Conservation (phyloP, 2,888 invertebrate species). For the Phortica magna region DNA sequence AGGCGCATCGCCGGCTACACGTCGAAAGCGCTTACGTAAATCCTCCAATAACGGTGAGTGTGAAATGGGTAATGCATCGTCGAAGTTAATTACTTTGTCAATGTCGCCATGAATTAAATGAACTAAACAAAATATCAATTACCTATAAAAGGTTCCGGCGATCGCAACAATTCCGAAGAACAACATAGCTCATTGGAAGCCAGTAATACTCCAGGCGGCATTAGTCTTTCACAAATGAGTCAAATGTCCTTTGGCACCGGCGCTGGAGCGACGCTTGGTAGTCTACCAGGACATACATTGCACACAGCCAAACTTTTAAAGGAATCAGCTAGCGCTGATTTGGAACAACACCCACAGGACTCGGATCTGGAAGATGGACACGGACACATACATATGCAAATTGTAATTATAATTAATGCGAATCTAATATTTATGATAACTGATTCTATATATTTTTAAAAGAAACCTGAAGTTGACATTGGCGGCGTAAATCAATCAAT, state of each 20-base stretch:
- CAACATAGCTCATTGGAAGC: conserved; percentile 76
- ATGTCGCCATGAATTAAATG: background rate
- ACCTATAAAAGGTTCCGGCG: conserved; percentile 78
- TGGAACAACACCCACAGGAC: conserved; percentile 79
- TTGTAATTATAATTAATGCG: conserved; percentile 72
- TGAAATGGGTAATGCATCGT: conserved; percentile 65
- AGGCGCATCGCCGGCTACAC: conserved; percentile 84
- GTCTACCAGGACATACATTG: conserved; percentile 74
- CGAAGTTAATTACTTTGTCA: conserved; percentile 15
- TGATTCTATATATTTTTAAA: conserved; percentile 30
- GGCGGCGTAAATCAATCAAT: conserved; percentile 77
- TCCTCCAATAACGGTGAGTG: conserved; percentile 81
- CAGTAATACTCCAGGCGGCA: conserved; percentile 72
- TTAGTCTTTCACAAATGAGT: conserved; percentile 79
- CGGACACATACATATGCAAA: conserved; percentile 79
- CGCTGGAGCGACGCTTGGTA: conserved; percentile 68
- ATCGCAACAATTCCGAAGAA: conserved; percentile 79
- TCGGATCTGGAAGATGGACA: conserved; percentile 80
- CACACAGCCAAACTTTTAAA: conserved; percentile 77
- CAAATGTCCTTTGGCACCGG: conserved; percentile 79
- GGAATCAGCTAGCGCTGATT: conserved; percentile 78
- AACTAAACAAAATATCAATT: background rate
- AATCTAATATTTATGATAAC: conserved; percentile 20
- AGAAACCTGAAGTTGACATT: conserved; percentile 78
- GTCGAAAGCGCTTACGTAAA: conserved; percentile 82